phyloP scores from a whole-genome alignment of 2,113 vertebrate genomes.

The Atractosteus spatula region DNA sequence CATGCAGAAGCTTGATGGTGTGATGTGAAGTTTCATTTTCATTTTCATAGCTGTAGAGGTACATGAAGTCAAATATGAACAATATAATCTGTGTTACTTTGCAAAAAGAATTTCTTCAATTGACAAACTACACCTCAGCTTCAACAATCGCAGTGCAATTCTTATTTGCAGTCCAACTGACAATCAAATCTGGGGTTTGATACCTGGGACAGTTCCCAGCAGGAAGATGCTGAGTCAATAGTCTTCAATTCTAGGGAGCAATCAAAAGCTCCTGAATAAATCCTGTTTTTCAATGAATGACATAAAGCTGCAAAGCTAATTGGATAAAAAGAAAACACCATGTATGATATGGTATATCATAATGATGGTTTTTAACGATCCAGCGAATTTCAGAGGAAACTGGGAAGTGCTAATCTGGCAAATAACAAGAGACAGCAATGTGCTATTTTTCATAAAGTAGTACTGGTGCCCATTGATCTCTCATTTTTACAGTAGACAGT shows the following conservation, averaged over 20 bases:
- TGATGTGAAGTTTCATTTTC: too few species aligned
- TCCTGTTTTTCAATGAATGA: too few species aligned
- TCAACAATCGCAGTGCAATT: too few species aligned
- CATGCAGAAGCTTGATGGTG: too few species aligned
- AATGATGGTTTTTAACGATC: constrained; percentile 34
- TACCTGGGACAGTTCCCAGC: constrained; percentile 4
- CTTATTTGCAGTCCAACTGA: too few species aligned
- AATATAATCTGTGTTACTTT: not conserved
- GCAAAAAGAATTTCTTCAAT: not conserved
- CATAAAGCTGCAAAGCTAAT: constrained; percentile 31
- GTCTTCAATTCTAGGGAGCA: constrained; percentile 4
- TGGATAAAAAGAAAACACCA: constrained; percentile 47
- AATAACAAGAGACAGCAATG: constrained; percentile 48
- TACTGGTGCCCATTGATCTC: constrained; percentile 24
- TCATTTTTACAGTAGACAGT: constrained; percentile 33
- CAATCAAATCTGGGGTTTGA: not conserved
- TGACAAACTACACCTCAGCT: not conserved
- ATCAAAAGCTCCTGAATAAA: constrained; percentile 27
- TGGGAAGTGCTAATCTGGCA: constrained; percentile 38
- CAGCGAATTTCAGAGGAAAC: constrained; percentile 26
- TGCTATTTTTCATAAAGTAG: constrained; percentile 48
- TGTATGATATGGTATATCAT: constrained; percentile 36
- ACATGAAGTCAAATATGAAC: too few species aligned
- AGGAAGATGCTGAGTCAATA: not conserved
- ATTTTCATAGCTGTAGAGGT: too few species aligned